phyloP scores from a whole-genome alignment of 1,140 invertebrate species.

The Sycobia sp. region DNA sequence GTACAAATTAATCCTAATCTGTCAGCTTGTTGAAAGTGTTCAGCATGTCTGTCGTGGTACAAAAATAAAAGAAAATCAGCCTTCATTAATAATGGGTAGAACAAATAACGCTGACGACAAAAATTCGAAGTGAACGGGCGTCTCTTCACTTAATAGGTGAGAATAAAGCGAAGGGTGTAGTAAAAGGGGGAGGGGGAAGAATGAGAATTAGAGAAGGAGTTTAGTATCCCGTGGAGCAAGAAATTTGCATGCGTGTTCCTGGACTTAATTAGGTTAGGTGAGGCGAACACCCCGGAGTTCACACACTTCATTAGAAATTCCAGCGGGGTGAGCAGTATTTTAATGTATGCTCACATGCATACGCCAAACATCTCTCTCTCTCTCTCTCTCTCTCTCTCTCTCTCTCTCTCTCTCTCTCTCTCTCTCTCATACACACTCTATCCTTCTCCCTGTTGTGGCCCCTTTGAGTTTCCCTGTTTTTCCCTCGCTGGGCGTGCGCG shows the following conservation, averaged over 20 bases:
- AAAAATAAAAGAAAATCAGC: too few relatives aligned
- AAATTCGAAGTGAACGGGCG: too few relatives aligned
- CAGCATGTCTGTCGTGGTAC: too few relatives aligned
- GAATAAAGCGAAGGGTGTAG: neutral
- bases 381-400: neutral
- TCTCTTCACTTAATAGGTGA: too few relatives aligned
- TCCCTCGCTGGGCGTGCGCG: too few relatives aligned
- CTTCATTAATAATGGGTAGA: too few relatives aligned
- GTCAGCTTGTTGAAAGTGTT: too few relatives aligned
- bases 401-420: neutral
- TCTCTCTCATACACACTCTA: too few relatives aligned
- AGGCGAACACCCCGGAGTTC: slow-evolving; percentile 39
- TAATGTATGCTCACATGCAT: slow-evolving; percentile 17
- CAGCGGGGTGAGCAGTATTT: slow-evolving; percentile 20
- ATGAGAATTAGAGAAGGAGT: neutral
- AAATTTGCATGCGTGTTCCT: slow-evolving; percentile 44
- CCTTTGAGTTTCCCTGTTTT: neutral
- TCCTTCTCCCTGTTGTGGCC: too few relatives aligned
- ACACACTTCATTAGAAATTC: slow-evolving; percentile 44
- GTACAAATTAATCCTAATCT: too few relatives aligned
- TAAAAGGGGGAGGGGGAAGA: neutral
- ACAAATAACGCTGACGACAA: too few relatives aligned
- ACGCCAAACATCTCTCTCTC: neutral
- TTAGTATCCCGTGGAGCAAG: slow-evolving; percentile 39
- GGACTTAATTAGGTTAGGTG: slow-evolving; percentile 46